These are phyloP conservation scores for Drosophila nigricruria DNA, from an alignment of 2,888 invertebrate genomes.

Conservation along the genomic window DNA sequence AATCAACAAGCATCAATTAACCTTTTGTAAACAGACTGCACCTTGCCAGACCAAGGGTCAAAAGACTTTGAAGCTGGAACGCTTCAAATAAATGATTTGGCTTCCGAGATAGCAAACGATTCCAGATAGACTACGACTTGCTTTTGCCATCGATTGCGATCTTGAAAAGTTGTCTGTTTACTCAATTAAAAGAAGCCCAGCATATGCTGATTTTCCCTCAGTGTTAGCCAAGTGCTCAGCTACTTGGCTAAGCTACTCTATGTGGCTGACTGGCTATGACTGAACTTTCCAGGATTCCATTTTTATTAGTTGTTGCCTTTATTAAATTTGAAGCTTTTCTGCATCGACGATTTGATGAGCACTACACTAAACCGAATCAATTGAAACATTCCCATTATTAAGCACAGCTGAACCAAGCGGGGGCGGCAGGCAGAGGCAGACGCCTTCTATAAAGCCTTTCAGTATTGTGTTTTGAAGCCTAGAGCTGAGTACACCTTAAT, in stretches of 20 bases:
- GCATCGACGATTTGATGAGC: constrained; percentile 68
- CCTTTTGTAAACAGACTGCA: constrained; percentile 58
- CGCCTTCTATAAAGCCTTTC: constrained; percentile 16
- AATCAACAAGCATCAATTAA: constrained; percentile 55
- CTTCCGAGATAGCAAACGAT: constrained; percentile 27
- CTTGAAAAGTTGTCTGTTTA: constrained; percentile 37
- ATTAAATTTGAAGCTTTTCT: constrained; percentile 73
- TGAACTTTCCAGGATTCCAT: constrained; percentile 17
- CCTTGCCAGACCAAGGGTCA: constrained; percentile 28
- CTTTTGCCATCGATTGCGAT: constrained; percentile 48
- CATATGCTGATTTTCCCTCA: constrained; percentile 77
- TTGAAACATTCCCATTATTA: constrained; percentile 62
- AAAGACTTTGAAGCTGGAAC: constrained; percentile 22
- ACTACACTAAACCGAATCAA: constrained; percentile 75
- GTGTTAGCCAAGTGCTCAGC: constrained; percentile 1
- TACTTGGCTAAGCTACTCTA: constrained; percentile 24
- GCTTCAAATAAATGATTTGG: constrained; percentile 52
- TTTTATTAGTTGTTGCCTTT: constrained; percentile 58
- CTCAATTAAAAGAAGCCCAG: constrained; percentile 82
- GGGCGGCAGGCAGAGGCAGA: constrained; percentile 27
- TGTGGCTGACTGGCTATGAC: constrained; percentile 50
- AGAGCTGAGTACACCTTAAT: constrained; percentile 5
- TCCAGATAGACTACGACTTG: constrained; percentile 35
- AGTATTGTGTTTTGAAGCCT: constrained; percentile 3
- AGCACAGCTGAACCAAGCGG: constrained; percentile 20